Conservation (phyloP, 2,113 vertebrate species). For the Symphodus melops region DNA sequence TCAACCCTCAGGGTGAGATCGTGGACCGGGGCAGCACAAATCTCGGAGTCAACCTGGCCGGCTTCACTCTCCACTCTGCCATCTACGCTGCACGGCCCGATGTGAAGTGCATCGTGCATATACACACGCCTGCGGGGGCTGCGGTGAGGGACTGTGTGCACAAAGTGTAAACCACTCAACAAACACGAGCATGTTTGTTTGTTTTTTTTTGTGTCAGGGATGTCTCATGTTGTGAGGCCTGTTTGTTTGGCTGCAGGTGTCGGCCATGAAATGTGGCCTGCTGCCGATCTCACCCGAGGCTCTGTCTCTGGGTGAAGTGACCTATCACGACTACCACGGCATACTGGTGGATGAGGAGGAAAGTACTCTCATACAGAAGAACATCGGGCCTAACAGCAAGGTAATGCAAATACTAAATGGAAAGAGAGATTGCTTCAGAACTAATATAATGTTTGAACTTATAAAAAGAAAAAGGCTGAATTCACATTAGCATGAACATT, state of each 20-base stretch:
- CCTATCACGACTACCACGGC: slow-evolving; percentile 97
- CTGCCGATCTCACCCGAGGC: slow-evolving; percentile 96
- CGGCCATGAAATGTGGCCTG: slow-evolving; percentile 97
- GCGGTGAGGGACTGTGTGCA: slow-evolving; percentile 84
- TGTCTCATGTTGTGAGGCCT: not conserved
- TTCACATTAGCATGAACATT: too few relatives aligned
- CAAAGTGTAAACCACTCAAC: not conserved
- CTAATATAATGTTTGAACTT: too few relatives aligned
- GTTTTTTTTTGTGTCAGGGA: too few relatives aligned
- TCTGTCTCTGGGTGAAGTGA: slow-evolving; percentile 91
- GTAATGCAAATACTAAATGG: slow-evolving; percentile 71
- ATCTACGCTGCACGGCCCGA: slow-evolving; percentile 93
- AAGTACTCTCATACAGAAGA: slow-evolving; percentile 91
- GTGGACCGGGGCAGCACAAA: slow-evolving; percentile 97
- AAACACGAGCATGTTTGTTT: not conserved
- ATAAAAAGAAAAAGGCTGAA: too few relatives aligned
- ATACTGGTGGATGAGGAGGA: slow-evolving; percentile 95
- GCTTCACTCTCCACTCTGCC: slow-evolving; percentile 93
- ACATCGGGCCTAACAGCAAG: slow-evolving; percentile 95
- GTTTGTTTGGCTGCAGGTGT: slow-evolving; percentile 84
- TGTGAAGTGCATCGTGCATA: slow-evolving; percentile 91
- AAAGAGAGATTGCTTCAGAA: too few relatives aligned
- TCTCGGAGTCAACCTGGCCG: slow-evolving; percentile 94
- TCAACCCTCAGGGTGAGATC: slow-evolving; percentile 93
- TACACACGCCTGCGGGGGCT: slow-evolving; percentile 93